A percentile compares a stretch with the other conserved stretches of the same genome.
These are phyloP conservation scores for Plectrocnemia conspersa DNA, from an alignment of 1,140 invertebrate genomes.

Conservation along the genomic window DNA sequence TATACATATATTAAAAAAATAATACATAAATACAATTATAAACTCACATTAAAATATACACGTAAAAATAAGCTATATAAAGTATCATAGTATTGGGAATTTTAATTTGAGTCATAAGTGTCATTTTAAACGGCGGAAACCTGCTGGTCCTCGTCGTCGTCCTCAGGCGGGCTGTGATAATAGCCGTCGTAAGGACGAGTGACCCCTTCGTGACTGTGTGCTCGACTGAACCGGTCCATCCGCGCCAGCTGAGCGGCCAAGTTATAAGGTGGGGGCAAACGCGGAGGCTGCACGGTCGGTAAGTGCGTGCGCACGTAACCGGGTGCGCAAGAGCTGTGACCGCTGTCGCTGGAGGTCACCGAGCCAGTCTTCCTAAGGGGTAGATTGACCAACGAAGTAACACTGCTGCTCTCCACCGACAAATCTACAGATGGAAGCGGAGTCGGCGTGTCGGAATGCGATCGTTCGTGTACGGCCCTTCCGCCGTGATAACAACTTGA, in stretches of 20 bases:
- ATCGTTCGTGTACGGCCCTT: slow-evolving; percentile 71
- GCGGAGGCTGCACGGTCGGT: slow-evolving; percentile 53
- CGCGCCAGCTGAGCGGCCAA: slow-evolving; percentile 74
- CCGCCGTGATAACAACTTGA: slow-evolving; percentile 41
- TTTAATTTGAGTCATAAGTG: neutral
- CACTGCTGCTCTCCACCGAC: slow-evolving; percentile 91
- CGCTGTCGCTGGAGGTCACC: slow-evolving; percentile 80
- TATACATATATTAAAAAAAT: neutral
- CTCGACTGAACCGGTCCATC: slow-evolving; percentile 69
- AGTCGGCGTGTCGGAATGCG: slow-evolving; percentile 83
- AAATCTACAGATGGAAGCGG: slow-evolving; percentile 83
- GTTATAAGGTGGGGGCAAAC: slow-evolving; percentile 68
- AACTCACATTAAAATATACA: neutral
- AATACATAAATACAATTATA: neutral
- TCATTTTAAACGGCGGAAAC: slow-evolving; percentile 48
- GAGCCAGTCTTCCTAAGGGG: slow-evolving; percentile 84
- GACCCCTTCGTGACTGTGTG: slow-evolving; percentile 81
- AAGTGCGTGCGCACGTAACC: slow-evolving; percentile 40
- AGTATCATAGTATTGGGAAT: too few species aligned
- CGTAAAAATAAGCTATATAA: neutral
- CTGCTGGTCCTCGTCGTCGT: slow-evolving; percentile 59
- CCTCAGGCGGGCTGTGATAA: slow-evolving; percentile 65
- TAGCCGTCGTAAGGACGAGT: slow-evolving; percentile 65
- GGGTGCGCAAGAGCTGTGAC: slow-evolving; percentile 72
- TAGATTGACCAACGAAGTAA: slow-evolving; percentile 85